phyloP scores from a whole-genome alignment of 64 coral and sea anemone species.

The Astreopora myriophthalma region DNA sequence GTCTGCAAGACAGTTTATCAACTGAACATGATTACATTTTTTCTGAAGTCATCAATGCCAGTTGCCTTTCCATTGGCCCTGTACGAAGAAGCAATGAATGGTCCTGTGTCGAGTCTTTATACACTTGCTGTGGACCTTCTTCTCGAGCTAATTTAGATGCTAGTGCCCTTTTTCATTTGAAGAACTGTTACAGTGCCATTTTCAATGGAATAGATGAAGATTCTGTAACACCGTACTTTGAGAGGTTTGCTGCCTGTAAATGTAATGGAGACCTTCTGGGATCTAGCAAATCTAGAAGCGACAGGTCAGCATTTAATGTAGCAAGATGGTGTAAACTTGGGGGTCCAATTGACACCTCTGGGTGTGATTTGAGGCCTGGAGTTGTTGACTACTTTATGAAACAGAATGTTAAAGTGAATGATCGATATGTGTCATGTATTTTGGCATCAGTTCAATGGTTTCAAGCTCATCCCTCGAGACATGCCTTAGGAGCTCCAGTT shows the following conservation, averaged over 20 bases:
- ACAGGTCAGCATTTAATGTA: constrained; percentile 52
- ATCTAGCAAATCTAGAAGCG: constrained; percentile 25
- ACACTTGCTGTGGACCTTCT: constrained; percentile 21
- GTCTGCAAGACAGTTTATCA: not conserved
- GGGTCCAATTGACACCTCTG: constrained; percentile 44
- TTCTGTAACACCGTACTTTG: constrained; percentile 43
- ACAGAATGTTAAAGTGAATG: constrained; percentile 60
- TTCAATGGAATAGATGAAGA: constrained; percentile 24
- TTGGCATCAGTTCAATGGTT: constrained; percentile 69
- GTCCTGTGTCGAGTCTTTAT: not conserved
- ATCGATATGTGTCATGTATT: constrained; percentile 22
- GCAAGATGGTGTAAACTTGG: constrained; percentile 50
- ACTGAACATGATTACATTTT: not conserved
- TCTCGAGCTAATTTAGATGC: not conserved
- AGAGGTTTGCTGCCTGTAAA: constrained; percentile 46
- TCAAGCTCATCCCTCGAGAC: constrained; percentile 28
- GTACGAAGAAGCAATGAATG: constrained; percentile 6
- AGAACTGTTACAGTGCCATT: not conserved
- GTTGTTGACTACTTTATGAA: constrained; percentile 58
- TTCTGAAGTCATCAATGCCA: not conserved
- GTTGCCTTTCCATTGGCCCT: constrained; percentile 19
- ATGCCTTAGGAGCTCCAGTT: constrained; percentile 22
- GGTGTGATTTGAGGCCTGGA: constrained; percentile 52
- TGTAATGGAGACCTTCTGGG: constrained; percentile 36
- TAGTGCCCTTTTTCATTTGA: not conserved